Evolutionary conservation across 2,888 invertebrate genomes (phyloP).

Genomic region (Neoitamus cyanurus): DNA sequence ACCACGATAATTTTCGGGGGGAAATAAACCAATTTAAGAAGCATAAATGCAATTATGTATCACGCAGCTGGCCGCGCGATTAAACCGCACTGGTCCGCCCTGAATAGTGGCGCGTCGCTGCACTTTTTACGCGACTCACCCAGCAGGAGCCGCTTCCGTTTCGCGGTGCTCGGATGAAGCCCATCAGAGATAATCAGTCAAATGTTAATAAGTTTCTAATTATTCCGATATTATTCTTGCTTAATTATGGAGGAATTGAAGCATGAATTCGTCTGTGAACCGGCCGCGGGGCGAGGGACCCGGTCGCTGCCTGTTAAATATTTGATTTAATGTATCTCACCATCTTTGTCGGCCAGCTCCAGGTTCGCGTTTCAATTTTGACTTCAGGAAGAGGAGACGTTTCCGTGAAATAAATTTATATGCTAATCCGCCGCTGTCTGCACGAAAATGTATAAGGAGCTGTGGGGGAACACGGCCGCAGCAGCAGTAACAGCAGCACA

Average conservation of each 20-base stretch:
- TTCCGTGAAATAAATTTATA: slow-evolving; percentile 7
- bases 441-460: slow-evolving; percentile 14
- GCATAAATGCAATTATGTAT: slow-evolving; percentile 29
- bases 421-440: slow-evolving; percentile 19
- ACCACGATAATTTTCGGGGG: background rate
- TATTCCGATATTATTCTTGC: slow-evolving; percentile 33
- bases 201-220: slow-evolving; percentile 42
- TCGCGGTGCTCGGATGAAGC: background rate
- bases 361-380: slow-evolving; percentile 12
- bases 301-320: background rate
- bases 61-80: background rate
- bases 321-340: slow-evolving; percentile 31
- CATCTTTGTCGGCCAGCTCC: background rate
- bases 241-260: slow-evolving; percentile 27
- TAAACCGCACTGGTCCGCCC: background rate
- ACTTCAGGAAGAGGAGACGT: background rate
- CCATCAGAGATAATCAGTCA: slow-evolving; percentile 23
- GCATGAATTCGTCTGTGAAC: slow-evolving; percentile 20
- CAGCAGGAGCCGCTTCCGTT: background rate
- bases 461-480: background rate
- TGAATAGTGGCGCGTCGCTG: background rate
- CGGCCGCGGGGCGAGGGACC: background rate
- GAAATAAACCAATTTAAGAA: background rate
- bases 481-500: background rate
- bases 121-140: slow-evolving; percentile 2